phyloP scores from a whole-genome alignment of 2,797 vertebrate species.

The Cephalopachus bancanus region DNA sequence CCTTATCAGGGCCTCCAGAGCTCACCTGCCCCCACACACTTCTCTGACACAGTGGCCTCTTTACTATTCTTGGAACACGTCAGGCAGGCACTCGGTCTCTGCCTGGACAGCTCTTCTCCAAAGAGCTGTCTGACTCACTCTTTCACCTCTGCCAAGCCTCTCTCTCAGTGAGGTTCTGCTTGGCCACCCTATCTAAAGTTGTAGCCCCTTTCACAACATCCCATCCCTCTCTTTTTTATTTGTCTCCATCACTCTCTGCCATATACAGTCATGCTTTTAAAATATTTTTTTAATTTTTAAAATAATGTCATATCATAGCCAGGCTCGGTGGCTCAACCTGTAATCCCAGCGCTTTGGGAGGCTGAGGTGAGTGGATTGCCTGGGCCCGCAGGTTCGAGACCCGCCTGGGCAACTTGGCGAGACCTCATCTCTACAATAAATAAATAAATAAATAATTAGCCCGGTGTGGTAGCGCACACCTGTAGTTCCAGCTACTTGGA shows the following conservation, averaged over 20 bases:
- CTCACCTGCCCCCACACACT: conserved; percentile 41
- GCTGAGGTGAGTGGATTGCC: too few species aligned
- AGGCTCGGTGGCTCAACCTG: too few species aligned
- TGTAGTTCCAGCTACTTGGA: too few species aligned
- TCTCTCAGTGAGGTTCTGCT: conserved; percentile 41
- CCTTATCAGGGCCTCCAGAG: conserved; percentile 70
- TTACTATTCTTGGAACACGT: conserved; percentile 61
- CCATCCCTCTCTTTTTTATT: conserved; percentile 1
- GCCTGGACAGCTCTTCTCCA: conserved; percentile 57
- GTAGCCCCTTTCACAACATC: background rate
- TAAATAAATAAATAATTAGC: too few species aligned
- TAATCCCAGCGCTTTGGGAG: too few species aligned
- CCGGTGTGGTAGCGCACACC: too few species aligned
- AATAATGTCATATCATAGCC: background rate
- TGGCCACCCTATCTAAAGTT: background rate
- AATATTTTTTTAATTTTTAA: conserved; percentile 11
- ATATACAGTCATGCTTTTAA: conserved; percentile 5
- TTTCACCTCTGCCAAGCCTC: conserved; percentile 59
- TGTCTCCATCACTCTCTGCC: conserved; percentile 54
- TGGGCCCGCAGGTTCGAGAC: too few species aligned
- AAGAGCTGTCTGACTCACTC: conserved; percentile 70
- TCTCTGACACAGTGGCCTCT: conserved; percentile 74
- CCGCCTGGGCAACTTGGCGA: too few species aligned
- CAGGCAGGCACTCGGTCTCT: conserved; percentile 54
- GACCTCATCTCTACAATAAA: too few species aligned